These are phyloP conservation scores for Rhagophthalmus giganteus DNA, from an alignment of 2,888 invertebrate genomes.

Conservation along the genomic window DNA sequence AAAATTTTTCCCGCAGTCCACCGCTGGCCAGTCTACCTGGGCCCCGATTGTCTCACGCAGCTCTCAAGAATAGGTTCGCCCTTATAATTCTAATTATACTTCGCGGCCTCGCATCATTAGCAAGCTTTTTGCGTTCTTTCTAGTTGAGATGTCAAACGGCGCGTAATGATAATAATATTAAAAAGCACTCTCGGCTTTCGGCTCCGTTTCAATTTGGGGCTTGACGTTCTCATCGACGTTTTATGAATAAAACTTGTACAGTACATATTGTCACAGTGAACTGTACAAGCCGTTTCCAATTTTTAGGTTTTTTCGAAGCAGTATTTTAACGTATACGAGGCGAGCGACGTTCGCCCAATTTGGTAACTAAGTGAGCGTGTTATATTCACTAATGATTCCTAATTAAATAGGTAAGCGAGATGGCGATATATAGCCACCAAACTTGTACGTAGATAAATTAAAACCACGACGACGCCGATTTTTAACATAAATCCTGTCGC, in stretches of 20 bases:
- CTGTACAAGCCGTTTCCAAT: no score
- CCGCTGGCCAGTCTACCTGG: conserved; percentile 33
- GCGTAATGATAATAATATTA: conserved; percentile 26
- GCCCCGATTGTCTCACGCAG: conserved; percentile 40
- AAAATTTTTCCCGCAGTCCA: conserved; percentile 31
- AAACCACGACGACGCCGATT: not conserved
- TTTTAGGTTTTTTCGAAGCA: no score
- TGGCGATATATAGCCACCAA: conserved; percentile 5
- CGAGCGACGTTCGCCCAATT: conserved; percentile 6
- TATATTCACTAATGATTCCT: conserved; percentile 6
- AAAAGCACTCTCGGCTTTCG: conserved; percentile 17
- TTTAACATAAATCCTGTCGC: conserved; percentile 4
- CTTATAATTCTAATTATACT: conserved; percentile 43
- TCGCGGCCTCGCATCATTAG: conserved; percentile 39
- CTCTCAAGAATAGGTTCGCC: conserved; percentile 45
- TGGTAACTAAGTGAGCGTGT: conserved; percentile 9
- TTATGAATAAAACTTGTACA: no score
- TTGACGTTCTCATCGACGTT: no score
- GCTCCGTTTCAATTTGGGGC: conserved; percentile 1
- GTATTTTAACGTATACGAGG: no score
- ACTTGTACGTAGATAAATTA: conserved; percentile 8
- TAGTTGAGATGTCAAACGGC: conserved; percentile 24
- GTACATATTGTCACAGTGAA: no score
- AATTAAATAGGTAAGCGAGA: conserved; percentile 8
- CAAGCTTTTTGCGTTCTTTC: conserved; percentile 30